These are phyloP conservation scores for Zaprionus vittiger DNA, from an alignment of 1,140 invertebrate species.

Conservation along the genomic window DNA sequence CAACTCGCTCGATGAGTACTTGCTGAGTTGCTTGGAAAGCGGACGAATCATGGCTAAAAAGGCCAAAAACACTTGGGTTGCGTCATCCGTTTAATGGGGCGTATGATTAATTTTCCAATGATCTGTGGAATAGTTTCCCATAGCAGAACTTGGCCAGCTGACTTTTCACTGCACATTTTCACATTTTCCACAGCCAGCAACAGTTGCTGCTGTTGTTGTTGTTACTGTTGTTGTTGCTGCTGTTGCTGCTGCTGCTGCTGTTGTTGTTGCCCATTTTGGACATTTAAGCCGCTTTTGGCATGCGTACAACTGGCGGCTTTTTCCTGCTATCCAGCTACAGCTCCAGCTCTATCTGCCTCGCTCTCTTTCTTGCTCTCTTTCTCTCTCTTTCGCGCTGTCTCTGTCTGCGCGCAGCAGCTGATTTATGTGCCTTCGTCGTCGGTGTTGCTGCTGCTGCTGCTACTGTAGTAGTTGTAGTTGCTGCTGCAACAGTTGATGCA, in stretches of 20 bases:
- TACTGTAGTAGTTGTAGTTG: not conserved
- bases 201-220: slow-evolving; percentile 3
- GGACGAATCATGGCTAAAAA: slow-evolving; percentile 58
- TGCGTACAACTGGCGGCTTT: slow-evolving; percentile 78
- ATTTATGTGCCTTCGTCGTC: slow-evolving; percentile 68
- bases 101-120: slow-evolving; percentile 74
- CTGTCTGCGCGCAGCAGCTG: slow-evolving; percentile 50
- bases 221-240: slow-evolving; percentile 17
- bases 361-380: not conserved
- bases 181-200: slow-evolving; percentile 71
- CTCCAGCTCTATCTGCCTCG: slow-evolving; percentile 29
- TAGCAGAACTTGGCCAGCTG: slow-evolving; percentile 69
- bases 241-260: slow-evolving; percentile 47
- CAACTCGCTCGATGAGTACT: slow-evolving; percentile 43
- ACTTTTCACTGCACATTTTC: slow-evolving; percentile 79
- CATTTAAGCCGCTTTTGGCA: slow-evolving; percentile 82
- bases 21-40: slow-evolving; percentile 55
- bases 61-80: slow-evolving; percentile 49
- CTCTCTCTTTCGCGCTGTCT: slow-evolving; percentile 14
- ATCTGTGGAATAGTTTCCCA: slow-evolving; percentile 59
- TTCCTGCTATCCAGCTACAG: slow-evolving; percentile 46
- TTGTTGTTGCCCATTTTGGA: slow-evolving; percentile 78
- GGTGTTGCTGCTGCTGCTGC: not conserved
- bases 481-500: slow-evolving; percentile 9
- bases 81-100: slow-evolving; percentile 79